Conservation (phyloP, 1,140 invertebrate genomes). For the Tetranychus urticae region DNA sequence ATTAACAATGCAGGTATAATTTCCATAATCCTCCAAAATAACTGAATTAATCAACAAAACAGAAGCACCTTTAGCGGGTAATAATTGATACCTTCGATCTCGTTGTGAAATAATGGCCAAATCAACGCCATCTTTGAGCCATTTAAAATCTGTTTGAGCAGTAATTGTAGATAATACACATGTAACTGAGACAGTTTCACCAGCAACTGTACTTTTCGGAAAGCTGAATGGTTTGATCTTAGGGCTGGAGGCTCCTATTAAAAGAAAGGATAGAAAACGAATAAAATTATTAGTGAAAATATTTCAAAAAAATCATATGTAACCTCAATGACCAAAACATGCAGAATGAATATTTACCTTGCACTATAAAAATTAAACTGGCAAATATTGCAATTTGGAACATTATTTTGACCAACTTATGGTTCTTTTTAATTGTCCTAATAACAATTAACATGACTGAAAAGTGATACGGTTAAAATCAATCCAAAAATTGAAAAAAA, state of each 20-base stretch:
- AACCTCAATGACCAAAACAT: no score
- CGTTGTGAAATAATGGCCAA: not conserved
- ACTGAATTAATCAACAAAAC: conserved; percentile 62
- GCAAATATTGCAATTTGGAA: no score
- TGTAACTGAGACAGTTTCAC: conserved; percentile 4
- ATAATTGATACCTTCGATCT: not conserved
- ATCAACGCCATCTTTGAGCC: conserved; percentile 20
- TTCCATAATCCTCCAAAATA: conserved; percentile 58
- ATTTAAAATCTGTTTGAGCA: conserved; percentile 13
- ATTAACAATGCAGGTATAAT: conserved; percentile 60
- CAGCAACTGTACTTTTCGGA: conserved; percentile 10
- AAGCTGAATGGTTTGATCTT: conserved; percentile 6
- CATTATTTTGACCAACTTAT: no score
- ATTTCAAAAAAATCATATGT: no score
- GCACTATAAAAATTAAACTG: no score
- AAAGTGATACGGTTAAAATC: no score
- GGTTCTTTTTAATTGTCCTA: no score
- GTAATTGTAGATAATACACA: conserved; percentile 1
- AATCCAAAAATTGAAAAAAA: no score
- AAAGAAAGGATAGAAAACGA: no score
- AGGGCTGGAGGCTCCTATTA: not conserved
- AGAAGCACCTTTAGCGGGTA: not conserved
- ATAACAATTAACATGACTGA: no score
- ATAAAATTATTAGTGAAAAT: no score
- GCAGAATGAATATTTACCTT: no score